Base-by-base conservation (phyloP, 35 echinoderm and acorn worm species). In the Holothuria glaberrima region DNA sequence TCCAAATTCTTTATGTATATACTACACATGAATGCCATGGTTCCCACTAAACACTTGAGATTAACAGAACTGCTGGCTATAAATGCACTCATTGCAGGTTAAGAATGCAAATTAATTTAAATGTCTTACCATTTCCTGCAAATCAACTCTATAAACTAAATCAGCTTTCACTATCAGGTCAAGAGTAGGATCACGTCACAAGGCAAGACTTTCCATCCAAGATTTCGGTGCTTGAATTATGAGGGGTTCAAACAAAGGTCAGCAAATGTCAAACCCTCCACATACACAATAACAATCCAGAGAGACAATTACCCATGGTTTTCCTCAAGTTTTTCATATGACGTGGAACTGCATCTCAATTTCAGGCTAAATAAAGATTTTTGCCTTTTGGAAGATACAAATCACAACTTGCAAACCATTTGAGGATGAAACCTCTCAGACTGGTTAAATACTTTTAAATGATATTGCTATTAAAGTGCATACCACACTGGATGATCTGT, bases 21-120 rank as follows among this genome's bases (percentile, higher is more conserved):
- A 12, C 50, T 54, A 14, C 50, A 54, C 50, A 54, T 54, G 50
- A 54, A 14, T 17, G 9, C 0, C 12, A 54, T 54, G 66, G 12
- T 69, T 14, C 71, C 71, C 0, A 34, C 71, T 41, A 41, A 75
- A 41, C 34, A 75, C 71, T 75, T 75, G 12, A 75, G 29, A 32
- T 45, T 41, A n/a, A 36, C 21, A 17, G 6, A 41, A 38, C 71
- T 75, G 30, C 71, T 75, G 71, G 71, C 71, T 75, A 75, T 75
- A 45, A 75, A 75, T 75, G 71, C 71, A 75, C 33, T 75, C 24
- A 75, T 75, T 75, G 32, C 71, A 45, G 71, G 71, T 75, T 75
- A 45, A 75, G 41, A 75, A 75, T 75, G 71, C 71, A 75, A 75
- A 75, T 75, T 32, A 34, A 75, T 75, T 48, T 75, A 75, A 75